Evolutionary conservation across 2,888 invertebrate species (phyloP), one percentile per base, ranked within the genome.

Genomic region (Lymantria dispar): DNA sequence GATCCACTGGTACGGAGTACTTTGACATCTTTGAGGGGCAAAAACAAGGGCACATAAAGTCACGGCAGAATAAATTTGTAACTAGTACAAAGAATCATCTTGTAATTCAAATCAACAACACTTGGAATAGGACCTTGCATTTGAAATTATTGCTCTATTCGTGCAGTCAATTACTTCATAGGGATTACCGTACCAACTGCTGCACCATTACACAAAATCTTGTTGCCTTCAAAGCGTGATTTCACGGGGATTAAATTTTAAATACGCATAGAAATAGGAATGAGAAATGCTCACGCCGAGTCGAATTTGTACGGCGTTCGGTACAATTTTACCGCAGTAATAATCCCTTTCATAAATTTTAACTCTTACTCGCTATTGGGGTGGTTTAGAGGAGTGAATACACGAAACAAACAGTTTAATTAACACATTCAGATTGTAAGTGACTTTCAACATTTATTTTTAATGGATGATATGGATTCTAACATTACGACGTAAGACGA

Each of bases 261-360:
- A 33, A 33, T 33, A 33, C 10, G 10, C 33, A 33, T 33, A 33
- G 33, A 33, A 33, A 33, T 5, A 1, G 8, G 10, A 33, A 33
- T 33, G 10, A 33, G 33, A 33, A 1, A 33, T 10, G 10, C 10
- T 33, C 8, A 33, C 10, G 8, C 8, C 8, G 10, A 33, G 5
- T 8, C 33, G 33, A 22, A 22, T 1, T 33, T 33, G 33, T 33
- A 33, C 8, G 1, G 10, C 33, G 10, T 33, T 33, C 33, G 10
- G 33, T 33, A 33, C 33, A 33, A 7, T 33, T 33, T 33, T 33
- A 33, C 33, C 33, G 33, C 33, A 33, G 33, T 33, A 33, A 22
- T 22, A 52, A 50, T 10, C 56, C 50, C n/a, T 52, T 46, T 36
- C 44, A 56, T 39, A 37, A 9, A 31, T 54, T 14, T 36, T 5